Evolutionary conservation across 2,888 invertebrate genomes (phyloP).

Genomic region (Smittia aterrima): DNA sequence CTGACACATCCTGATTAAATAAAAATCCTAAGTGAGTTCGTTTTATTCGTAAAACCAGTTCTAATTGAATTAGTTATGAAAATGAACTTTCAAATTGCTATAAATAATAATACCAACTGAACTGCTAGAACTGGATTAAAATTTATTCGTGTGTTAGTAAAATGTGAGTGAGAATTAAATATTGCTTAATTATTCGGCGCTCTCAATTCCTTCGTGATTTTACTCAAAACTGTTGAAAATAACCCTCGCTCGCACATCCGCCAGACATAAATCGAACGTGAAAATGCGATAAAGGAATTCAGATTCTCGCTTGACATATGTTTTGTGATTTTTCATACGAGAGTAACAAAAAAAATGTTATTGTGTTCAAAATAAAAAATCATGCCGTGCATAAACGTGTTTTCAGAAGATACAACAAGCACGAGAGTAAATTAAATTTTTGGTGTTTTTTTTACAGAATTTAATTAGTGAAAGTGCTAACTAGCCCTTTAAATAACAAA

Average conservation of each 20-base stretch:
- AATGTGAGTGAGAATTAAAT: constrained; percentile 5
- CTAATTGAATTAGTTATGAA: background rate
- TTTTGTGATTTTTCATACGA: constrained; percentile 8
- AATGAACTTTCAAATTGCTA: background rate
- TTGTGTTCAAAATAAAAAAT: background rate
- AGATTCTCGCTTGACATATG: background rate
- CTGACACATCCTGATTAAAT: too few species aligned
- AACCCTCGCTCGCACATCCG: background rate
- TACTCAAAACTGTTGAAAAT: background rate
- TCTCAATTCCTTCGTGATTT: background rate
- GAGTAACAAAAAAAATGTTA: background rate
- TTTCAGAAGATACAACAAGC: background rate
- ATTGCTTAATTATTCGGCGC: constrained; percentile 11
- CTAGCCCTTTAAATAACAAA: too few species aligned
- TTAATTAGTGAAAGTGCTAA: background rate
- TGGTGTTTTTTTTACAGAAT: too few species aligned
- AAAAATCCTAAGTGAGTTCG: too few species aligned
- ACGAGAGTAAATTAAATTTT: background rate
- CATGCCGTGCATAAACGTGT: constrained; percentile 1
- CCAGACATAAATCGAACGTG: background rate
- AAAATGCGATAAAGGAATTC: background rate
- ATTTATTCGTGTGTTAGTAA: constrained; percentile 1
- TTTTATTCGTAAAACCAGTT: too few species aligned
- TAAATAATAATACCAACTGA: background rate
- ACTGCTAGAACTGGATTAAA: background rate